Evolutionary conservation across 2,113 vertebrate genomes (phyloP).

Genomic region (Apistogramma diplotaenia): DNA sequence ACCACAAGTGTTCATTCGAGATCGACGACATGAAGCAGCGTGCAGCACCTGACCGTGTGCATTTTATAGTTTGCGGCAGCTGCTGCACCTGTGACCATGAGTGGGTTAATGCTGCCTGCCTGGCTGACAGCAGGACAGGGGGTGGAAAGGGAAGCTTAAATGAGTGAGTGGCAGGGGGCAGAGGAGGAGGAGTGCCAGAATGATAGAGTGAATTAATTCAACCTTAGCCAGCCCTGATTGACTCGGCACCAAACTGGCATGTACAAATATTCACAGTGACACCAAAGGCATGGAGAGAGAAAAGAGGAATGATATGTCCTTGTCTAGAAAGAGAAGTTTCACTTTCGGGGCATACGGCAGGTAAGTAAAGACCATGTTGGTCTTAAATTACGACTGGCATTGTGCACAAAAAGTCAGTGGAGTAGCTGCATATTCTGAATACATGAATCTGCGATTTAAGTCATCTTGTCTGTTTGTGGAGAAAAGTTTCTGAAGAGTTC

Average conservation of each 20-base stretch:
- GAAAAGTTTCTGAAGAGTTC: not conserved
- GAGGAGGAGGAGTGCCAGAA: conserved; percentile 71
- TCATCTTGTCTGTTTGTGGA: not conserved
- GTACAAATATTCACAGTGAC: conserved; percentile 52
- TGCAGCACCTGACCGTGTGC: not conserved
- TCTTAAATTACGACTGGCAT: not conserved
- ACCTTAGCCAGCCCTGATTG: conserved; percentile 74
- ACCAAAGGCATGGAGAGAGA: conserved; percentile 65
- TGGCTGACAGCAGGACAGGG: conserved; percentile 71
- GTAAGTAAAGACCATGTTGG: conserved; percentile 69
- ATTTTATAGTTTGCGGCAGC: not conserved
- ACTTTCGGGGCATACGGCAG: conserved; percentile 80
- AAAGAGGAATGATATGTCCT: conserved; percentile 69
- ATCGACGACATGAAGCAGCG: not conserved
- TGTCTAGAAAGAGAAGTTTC: conserved; percentile 80
- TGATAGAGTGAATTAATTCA: conserved; percentile 75
- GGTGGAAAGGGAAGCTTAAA: conserved; percentile 77
- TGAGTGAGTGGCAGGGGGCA: conserved; percentile 76
- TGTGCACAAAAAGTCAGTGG: not conserved
- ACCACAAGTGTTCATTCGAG: not conserved
- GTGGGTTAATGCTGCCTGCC: conserved; percentile 70
- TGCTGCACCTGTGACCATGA: conserved; percentile 47
- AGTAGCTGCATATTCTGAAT: not conserved
- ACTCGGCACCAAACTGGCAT: conserved; percentile 69
- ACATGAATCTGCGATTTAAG: not conserved